Evolutionary conservation across 2,113 vertebrate species (phyloP).

Genomic region (Plotosus lineatus): DNA sequence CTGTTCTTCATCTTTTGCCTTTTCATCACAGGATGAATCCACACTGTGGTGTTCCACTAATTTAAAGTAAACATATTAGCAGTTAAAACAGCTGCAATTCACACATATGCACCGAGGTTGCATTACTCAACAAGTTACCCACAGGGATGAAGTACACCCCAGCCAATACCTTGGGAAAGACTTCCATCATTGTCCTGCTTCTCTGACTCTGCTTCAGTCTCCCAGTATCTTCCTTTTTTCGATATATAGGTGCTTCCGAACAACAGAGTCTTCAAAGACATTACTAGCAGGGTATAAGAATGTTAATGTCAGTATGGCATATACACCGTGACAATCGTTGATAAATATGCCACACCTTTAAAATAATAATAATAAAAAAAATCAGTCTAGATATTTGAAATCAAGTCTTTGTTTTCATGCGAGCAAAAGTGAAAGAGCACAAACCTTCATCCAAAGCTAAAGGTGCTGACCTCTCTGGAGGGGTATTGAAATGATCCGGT

Average conservation of each 20-base stretch:
- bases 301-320: not conserved
- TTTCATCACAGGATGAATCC: slow-evolving; percentile 49
- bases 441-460: slow-evolving; percentile 75
- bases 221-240: slow-evolving; percentile 67
- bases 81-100: not conserved
- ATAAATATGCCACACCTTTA: not conserved
- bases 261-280: slow-evolving; percentile 77
- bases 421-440: not conserved
- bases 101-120: not conserved
- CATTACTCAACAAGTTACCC: not conserved
- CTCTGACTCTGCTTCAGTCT: slow-evolving; percentile 59
- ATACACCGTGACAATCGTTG: not conserved
- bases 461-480: slow-evolving; percentile 64
- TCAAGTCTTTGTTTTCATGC: not conserved
- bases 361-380: not conserved
- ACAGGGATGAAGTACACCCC: not conserved
- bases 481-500: slow-evolving; percentile 66
- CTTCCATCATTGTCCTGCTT: slow-evolving; percentile 52
- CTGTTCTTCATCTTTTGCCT: slow-evolving; percentile 49
- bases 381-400: not conserved
- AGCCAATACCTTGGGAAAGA: slow-evolving; percentile 60
- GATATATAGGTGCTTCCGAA: slow-evolving; percentile 69
- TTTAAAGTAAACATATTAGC: not conserved
- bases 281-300: slow-evolving; percentile 65
- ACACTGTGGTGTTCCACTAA: slow-evolving; percentile 57